Evolutionary conservation across 2,888 invertebrate genomes (phyloP).

Genomic region (Orthosia incerta): DNA sequence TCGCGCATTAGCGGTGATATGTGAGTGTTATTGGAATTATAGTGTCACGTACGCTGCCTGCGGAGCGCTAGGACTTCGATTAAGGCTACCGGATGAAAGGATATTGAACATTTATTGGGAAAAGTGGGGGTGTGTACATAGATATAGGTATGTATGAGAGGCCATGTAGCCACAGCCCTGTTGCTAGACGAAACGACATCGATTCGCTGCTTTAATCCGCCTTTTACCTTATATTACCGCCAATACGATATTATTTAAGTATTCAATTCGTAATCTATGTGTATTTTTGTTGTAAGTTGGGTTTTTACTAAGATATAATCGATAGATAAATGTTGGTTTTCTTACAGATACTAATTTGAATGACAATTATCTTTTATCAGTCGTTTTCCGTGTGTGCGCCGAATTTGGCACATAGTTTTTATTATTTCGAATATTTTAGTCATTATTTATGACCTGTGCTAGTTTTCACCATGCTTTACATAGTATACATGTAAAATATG

Average conservation of each 20-base stretch:
- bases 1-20: slow-evolving; percentile 70
- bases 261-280: slow-evolving; percentile 29
- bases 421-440: slow-evolving; percentile 20
- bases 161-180: slow-evolving; percentile 83
- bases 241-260: slow-evolving; percentile 44
- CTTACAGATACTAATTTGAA: slow-evolving; percentile 31
- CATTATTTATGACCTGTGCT: not conserved
- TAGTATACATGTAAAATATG: slow-evolving; percentile 15
- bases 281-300: slow-evolving; percentile 48
- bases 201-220: slow-evolving; percentile 76
- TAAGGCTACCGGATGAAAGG: slow-evolving; percentile 59
- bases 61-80: slow-evolving; percentile 48
- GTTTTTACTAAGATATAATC: slow-evolving; percentile 26
- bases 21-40: slow-evolving; percentile 69
- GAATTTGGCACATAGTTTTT: slow-evolving; percentile 1
- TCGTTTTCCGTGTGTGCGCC: slow-evolving; percentile 28
- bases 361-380: slow-evolving; percentile 43
- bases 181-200: slow-evolving; percentile 83
- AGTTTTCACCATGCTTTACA: slow-evolving; percentile 1
- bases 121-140: slow-evolving; percentile 68
- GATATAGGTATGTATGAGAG: slow-evolving; percentile 69
- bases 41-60: slow-evolving; percentile 67
- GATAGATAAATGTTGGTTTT: slow-evolving; percentile 38
- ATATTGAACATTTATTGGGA: slow-evolving; percentile 68
- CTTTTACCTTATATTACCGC: slow-evolving; percentile 59